These are phyloP conservation scores for Tetrax tetrax DNA, from an alignment of 2,113 vertebrate species.

Conservation along the genomic window DNA sequence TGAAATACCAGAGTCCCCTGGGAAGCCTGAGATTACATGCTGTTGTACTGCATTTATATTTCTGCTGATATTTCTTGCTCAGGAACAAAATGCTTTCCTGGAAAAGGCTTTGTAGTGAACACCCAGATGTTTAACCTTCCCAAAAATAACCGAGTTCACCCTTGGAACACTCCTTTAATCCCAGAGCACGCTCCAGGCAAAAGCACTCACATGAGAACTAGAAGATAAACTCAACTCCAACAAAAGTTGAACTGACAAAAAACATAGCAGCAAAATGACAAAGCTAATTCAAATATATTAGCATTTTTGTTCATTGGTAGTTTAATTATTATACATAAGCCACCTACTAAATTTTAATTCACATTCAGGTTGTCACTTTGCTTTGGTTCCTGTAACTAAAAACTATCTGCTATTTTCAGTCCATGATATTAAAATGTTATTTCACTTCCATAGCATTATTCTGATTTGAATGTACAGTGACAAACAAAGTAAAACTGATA, in stretches of 20 bases:
- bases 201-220: background rate
- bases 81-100: slow-evolving; percentile 17
- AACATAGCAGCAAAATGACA: background rate
- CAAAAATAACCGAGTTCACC: slow-evolving; percentile 17
- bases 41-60: background rate
- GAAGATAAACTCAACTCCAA: background rate
- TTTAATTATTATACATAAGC: background rate
- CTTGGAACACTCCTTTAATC: background rate
- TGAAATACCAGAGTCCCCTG: slow-evolving; percentile 16
- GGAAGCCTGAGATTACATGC: slow-evolving; percentile 3
- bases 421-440: background rate
- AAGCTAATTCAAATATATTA: background rate
- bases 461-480: background rate
- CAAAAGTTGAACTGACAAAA: background rate
- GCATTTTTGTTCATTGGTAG: background rate
- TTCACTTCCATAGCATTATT: background rate
- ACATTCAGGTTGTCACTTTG: background rate
- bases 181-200: background rate
- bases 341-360: background rate
- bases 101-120: slow-evolving; percentile 17
- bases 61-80: slow-evolving; percentile 7
- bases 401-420: background rate
- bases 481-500: background rate
- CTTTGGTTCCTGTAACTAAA: background rate
- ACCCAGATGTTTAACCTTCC: slow-evolving; percentile 6